Evolutionary conservation across 2,113 vertebrate species (phyloP), one percentile per base, ranked within the genome.

Genomic region (Chrysochloris asiatica): DNA sequence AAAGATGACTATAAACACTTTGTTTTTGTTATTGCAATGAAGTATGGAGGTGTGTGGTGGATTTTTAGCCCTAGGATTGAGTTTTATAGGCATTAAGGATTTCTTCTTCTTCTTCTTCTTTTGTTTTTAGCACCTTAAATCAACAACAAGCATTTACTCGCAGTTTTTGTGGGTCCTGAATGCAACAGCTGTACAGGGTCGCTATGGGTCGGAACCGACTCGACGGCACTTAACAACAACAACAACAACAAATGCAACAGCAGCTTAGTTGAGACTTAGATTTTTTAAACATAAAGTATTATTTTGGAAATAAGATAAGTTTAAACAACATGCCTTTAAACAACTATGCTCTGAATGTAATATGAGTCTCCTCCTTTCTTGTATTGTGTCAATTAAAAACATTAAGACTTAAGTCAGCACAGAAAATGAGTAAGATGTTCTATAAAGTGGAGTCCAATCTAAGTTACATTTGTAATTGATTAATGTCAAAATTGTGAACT

Each of bases 401-500:
- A 91, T 14, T 52, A 79, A 80, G 10, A 59, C 47, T n/a, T 56
- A 75, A 77, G 9, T 81, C 78, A 79, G 48, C 33, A 78, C 26
- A 82, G 77, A 75, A 92, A 86, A 80, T 73, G 84, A n/a, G n/a
- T 50, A 92, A 63, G n/a, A 19, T 82, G 24, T 21, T 91, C 65
- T 85, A 88, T 90, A n/a, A 83, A 80, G 8, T 48, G 47, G 24
- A 41, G 65, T 94, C 36, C 13, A 56, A 1, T 95, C 22, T 77
- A 72, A 79, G 43, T 83, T 92, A 79, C 19, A 71, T 80, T 93
- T 76, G 52, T 41, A 48, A 59, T 92, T 90, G 81, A 91, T 76
- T 80, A 86, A 80, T 87, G 90, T 56, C 78, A 92, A 78, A 91
- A 65, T 86, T 89, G 81, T 83, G 14, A 93, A 99, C 99, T 99